These are phyloP conservation scores for Helostoma temminkii DNA, from an alignment of 2,797 vertebrate genomes.

Conservation along the genomic window DNA sequence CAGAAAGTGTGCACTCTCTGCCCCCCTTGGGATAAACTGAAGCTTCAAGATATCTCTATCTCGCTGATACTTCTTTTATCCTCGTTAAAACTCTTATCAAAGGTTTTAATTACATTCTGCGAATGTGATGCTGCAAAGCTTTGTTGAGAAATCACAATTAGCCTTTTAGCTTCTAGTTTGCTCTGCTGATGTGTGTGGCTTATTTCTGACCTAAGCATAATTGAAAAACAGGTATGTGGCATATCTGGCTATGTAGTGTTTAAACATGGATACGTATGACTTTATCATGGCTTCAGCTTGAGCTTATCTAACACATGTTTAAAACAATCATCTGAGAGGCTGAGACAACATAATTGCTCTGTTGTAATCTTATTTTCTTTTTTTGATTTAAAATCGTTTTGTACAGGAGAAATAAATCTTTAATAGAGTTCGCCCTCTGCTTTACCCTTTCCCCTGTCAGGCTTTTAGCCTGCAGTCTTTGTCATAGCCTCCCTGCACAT, in stretches of 20 bases:
- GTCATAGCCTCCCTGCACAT: constrained; percentile 45
- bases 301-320: too few relatives aligned
- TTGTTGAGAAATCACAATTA: constrained; percentile 51
- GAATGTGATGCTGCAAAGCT: constrained; percentile 54
- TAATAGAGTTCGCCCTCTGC: constrained; percentile 54
- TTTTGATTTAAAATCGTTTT: constrained; percentile 42
- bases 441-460: constrained; percentile 51
- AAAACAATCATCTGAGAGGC: neutral
- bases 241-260: constrained; percentile 6
- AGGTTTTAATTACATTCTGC: constrained; percentile 72
- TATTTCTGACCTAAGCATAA: constrained; percentile 28
- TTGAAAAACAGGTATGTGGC: constrained; percentile 44
- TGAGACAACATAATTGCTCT: neutral
- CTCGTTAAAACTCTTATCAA: constrained; percentile 67
- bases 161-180: constrained; percentile 34
- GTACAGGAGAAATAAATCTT: constrained; percentile 45
- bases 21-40: constrained; percentile 62
- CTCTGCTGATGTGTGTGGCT: constrained; percentile 27
- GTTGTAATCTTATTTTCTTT: constrained; percentile 20
- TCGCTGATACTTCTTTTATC: constrained; percentile 72
- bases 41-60: constrained; percentile 77
- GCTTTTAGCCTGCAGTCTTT: constrained; percentile 69
- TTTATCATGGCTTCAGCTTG: constrained; percentile 13
- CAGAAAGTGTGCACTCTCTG: constrained; percentile 59
- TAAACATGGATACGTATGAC: constrained; percentile 26